Evolutionary conservation across 2,113 vertebrate species (phyloP).

Genomic region (Sylvia atricapilla): DNA sequence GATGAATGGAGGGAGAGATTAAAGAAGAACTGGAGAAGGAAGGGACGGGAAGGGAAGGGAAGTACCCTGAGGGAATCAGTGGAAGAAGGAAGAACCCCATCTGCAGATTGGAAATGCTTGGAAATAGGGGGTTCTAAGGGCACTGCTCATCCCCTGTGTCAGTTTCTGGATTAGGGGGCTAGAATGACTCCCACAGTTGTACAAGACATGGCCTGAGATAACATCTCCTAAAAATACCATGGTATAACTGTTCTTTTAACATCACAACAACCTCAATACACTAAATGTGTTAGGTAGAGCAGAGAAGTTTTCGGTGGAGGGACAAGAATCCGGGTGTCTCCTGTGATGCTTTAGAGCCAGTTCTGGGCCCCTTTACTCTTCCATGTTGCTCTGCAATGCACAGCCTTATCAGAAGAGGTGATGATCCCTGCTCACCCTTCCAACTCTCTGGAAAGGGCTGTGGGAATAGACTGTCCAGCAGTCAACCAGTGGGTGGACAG

Average conservation of each 20-base stretch:
- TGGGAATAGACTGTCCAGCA: rapidly evolving
- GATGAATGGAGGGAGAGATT: not conserved
- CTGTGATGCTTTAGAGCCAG: not conserved
- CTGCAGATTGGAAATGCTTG: not conserved
- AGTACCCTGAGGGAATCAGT: not conserved
- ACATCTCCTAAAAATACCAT: not conserved
- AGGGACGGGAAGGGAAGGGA: not conserved
- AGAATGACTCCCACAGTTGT: not conserved
- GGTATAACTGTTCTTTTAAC: not conserved
- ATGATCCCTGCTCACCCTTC: not conserved
- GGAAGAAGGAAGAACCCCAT: not conserved
- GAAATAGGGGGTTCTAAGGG: not conserved
- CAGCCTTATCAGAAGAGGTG: not conserved
- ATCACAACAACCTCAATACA: not conserved
- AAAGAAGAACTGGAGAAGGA: not conserved
- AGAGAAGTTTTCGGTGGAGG: not conserved
- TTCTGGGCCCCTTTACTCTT: not conserved
- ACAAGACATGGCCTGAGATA: not conserved
- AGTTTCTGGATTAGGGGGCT: not conserved
- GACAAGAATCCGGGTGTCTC: not conserved
- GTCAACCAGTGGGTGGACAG: not conserved
- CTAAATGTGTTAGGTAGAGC: not conserved
- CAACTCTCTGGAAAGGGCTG: not conserved
- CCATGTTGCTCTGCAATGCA: not conserved
- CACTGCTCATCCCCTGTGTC: not conserved